Evolutionary conservation across 2,113 vertebrate species (phyloP), one percentile per base, ranked within the genome.

Genomic region (Mirza zaza): DNA sequence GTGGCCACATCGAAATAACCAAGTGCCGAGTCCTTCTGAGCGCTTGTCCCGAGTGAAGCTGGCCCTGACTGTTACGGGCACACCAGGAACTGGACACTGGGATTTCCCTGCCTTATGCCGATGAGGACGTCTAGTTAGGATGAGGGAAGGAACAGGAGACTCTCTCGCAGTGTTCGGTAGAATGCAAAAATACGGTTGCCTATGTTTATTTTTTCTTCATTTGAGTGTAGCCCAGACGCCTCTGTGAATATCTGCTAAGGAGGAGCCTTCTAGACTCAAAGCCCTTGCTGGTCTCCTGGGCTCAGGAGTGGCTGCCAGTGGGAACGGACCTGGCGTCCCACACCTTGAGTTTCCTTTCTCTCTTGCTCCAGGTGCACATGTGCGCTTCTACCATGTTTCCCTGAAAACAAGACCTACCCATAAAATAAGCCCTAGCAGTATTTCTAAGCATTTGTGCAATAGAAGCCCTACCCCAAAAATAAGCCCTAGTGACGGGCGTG

Each of bases 181-280:
- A 94, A 96, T 90, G 75, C 95, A 92, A 97, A 97, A 97, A 96
- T 79, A 87, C 29, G 34, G n/a, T 93, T 97, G 92, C 1, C 0
- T 36, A 7, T 6, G 86, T 98, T 98, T 98, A 91, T 93, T 98
- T 98, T 97, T 92, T 81, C 96, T 93, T 95, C 80, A 75, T 91
- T 96, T 93, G 70, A 91, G 87, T 96, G 71, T n/a, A 13, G 0
- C 75, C 89, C 15, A 3, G 59, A 67, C 77, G 87, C 87, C 96
- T 93, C 89, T 97, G 87, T 71, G 95, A 97, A 92, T 83, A 87
- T 32, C 83, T 97, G 94, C 76, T 73, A 93, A 91, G 88, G 76
- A 95, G 63, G 63, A 73, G 86, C n/a, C 84, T 97, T 97, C 92
- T 0, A 2, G 84, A 96, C 95, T 55, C 3, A 8, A 76, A 87